A percentile compares a stretch with the other conserved stretches of the same genome.
These are phyloP conservation scores for Pseudomyrmex pallidus DNA, from an alignment of 1,140 invertebrate species.

Conservation along the genomic window DNA sequence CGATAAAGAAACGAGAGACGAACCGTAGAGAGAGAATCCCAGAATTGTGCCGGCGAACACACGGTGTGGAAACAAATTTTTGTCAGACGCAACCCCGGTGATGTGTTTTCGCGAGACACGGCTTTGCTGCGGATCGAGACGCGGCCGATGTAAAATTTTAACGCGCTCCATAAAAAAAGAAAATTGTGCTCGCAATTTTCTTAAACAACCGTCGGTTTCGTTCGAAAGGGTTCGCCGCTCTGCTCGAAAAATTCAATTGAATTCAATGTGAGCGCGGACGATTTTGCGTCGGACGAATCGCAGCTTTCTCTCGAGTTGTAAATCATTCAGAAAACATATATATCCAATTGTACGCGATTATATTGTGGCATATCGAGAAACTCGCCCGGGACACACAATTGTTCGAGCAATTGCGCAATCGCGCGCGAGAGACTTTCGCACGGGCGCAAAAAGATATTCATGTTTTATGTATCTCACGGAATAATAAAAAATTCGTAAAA, in stretches of 20 bases:
- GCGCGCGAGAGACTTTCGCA: neutral
- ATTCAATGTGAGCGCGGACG: neutral
- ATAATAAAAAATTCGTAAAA: conserved; percentile 3
- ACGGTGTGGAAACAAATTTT: conserved; percentile 44
- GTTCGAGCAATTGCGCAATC: neutral
- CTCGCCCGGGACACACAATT: neutral
- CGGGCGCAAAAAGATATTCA: neutral
- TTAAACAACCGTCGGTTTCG: too few relatives aligned
- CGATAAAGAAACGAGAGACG: conserved; percentile 42
- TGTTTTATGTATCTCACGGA: too few relatives aligned
- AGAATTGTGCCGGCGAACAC: conserved; percentile 63
- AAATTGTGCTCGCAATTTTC: too few relatives aligned
- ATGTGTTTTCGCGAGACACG: too few relatives aligned
- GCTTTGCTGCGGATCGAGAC: neutral
- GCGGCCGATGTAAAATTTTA: neutral
- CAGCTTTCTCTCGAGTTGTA: conserved; percentile 25
- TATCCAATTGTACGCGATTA: neutral
- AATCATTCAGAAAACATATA: conserved; percentile 37
- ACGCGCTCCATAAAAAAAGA: neutral
- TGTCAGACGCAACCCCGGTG: neutral
- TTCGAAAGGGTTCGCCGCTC: too few relatives aligned
- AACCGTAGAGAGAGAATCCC: conserved; percentile 62
- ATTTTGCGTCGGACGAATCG: neutral
- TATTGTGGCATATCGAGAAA: conserved; percentile 37
- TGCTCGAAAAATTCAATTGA: conserved; percentile 36